Percentiles rank a stretch among this genome's conserved stretches.
These are phyloP conservation scores for Podocnemis expansa DNA, from an alignment of 2,113 vertebrate genomes.

Conservation along the genomic window DNA sequence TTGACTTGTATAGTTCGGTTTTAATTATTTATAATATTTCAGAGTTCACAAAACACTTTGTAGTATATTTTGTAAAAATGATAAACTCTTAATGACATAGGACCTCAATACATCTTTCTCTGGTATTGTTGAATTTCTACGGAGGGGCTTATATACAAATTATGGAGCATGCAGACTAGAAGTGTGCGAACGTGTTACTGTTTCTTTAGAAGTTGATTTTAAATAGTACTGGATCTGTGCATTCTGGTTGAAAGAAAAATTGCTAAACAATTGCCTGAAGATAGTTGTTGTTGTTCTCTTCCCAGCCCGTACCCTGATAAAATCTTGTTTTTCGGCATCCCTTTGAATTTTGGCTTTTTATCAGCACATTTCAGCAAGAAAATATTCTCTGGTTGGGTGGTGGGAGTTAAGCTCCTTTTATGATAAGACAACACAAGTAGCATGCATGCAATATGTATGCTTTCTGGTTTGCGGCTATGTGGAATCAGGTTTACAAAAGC, in stretches of 20 bases:
- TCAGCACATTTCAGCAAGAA: neutral
- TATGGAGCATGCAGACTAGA: too few species aligned
- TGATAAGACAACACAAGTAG: neutral
- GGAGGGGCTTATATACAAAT: too few species aligned
- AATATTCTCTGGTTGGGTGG: neutral
- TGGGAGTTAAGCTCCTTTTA: fast-evolving
- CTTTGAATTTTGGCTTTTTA: neutral
- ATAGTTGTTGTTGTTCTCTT: neutral
- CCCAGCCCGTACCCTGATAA: neutral
- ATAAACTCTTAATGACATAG: constrained; percentile 49
- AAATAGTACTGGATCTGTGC: neutral
- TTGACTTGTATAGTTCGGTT: neutral
- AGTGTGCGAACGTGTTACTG: neutral
- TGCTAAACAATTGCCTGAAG: neutral
- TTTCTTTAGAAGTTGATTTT: neutral
- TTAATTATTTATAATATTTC: constrained; percentile 53
- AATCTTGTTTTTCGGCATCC: neutral
- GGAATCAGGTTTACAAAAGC: neutral
- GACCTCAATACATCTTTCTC: too few species aligned
- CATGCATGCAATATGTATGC: neutral
- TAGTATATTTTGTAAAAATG: constrained; percentile 46
- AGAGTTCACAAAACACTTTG: constrained; percentile 34
- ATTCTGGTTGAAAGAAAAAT: neutral
- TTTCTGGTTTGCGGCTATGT: neutral
- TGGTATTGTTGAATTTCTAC: too few species aligned